These are phyloP conservation scores for Rhagonycha lutea DNA, from an alignment of 2,888 invertebrate species.

Conservation along the genomic window DNA sequence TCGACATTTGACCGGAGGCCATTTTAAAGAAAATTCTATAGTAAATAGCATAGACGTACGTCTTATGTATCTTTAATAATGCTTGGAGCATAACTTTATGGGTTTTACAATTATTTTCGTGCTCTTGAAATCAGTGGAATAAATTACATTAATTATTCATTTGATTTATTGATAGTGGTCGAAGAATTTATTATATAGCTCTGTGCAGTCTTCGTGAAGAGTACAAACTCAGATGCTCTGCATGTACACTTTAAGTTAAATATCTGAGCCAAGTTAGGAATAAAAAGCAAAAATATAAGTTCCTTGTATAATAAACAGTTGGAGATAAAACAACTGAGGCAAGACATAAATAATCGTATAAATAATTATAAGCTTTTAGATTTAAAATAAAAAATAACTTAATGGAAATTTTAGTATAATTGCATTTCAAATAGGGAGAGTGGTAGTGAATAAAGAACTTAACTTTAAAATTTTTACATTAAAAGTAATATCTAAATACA, in stretches of 20 bases:
- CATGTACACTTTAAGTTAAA: neutral
- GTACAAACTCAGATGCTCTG: neutral
- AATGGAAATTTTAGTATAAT: neutral
- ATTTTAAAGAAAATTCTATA: conserved; percentile 1
- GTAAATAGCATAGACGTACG: conserved; percentile 1
- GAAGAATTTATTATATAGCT: neutral
- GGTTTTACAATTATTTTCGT: conserved; percentile 9
- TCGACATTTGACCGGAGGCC: neutral
- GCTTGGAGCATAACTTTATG: neutral
- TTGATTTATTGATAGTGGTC: conserved; percentile 6
- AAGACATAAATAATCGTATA: neutral
- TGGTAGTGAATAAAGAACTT: too few species aligned
- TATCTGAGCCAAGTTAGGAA: neutral
- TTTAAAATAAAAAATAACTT: neutral
- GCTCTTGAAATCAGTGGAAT: conserved; percentile 6
- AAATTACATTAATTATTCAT: neutral
- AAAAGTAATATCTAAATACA: too few species aligned
- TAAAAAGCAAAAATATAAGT: neutral
- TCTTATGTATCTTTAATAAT: neutral
- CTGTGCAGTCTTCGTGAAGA: neutral
- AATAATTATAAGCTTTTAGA: neutral
- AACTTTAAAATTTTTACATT: too few species aligned
- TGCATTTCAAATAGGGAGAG: too few species aligned
- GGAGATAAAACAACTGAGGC: neutral
- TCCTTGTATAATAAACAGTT: neutral